phyloP scores from a whole-genome alignment of 1,140 invertebrate species.

The Drosophila pruinosa region DNA sequence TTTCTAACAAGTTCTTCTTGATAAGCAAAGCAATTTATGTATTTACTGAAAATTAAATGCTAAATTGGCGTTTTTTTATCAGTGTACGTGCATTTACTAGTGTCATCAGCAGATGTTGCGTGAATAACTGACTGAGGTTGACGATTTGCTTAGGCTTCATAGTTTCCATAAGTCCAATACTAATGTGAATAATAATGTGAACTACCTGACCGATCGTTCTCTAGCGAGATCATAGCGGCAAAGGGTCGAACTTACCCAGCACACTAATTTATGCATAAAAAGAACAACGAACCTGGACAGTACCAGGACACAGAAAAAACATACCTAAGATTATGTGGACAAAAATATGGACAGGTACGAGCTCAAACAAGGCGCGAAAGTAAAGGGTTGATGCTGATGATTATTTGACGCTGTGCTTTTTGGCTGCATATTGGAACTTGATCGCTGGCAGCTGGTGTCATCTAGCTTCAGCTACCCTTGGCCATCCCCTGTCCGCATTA shows the following conservation, averaged over 20 bases:
- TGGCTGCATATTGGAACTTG: background rate
- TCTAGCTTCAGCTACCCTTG: background rate
- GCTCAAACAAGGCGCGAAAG: slow-evolving; percentile 2
- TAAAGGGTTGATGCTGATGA: slow-evolving; percentile 64
- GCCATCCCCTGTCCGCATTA: slow-evolving; percentile 8
- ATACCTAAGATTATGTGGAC: slow-evolving; percentile 16
- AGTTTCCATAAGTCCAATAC: slow-evolving; percentile 29
- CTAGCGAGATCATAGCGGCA: background rate
- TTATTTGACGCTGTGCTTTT: slow-evolving; percentile 40
- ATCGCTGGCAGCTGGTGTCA: slow-evolving; percentile 28
- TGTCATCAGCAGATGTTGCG: slow-evolving; percentile 22
- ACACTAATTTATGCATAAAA: slow-evolving; percentile 59
- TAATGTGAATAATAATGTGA: slow-evolving; percentile 14
- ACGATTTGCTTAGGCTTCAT: slow-evolving; percentile 18
- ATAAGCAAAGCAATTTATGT: too few relatives aligned
- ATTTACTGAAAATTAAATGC: too few relatives aligned
- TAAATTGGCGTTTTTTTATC: too few relatives aligned
- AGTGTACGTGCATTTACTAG: background rate
- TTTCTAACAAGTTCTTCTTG: too few relatives aligned
- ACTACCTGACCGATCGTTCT: slow-evolving; percentile 41
- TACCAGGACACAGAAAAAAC: slow-evolving; percentile 50
- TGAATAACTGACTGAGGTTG: background rate
- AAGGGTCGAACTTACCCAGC: background rate
- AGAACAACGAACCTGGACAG: slow-evolving; percentile 23
- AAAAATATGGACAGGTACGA: slow-evolving; percentile 27